Conservation (phyloP, 2,797 vertebrate genomes). For the Gambusia yucatana region DNA sequence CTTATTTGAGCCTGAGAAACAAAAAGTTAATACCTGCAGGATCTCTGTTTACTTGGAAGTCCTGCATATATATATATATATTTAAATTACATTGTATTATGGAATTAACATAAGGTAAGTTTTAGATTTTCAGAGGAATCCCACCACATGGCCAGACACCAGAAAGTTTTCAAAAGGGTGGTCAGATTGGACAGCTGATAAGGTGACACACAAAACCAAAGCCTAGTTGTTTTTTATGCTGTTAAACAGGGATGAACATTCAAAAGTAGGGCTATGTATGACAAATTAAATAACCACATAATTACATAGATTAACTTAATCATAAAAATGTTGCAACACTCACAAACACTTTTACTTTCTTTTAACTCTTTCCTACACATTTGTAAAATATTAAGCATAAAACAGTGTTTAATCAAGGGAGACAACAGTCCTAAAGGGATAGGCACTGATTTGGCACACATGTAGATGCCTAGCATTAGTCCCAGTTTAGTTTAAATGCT, state of each 20-base stretch:
- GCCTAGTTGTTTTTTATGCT: background rate
- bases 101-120: background rate
- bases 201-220: background rate
- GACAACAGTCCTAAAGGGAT: background rate
- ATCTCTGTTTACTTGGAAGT: background rate
- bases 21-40: background rate
- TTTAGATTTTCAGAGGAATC: background rate
- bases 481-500: background rate
- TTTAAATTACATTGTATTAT: background rate
- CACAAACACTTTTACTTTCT: background rate
- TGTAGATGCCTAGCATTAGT: background rate
- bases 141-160: background rate
- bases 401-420: background rate
- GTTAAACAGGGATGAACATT: background rate
- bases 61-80: background rate
- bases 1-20: background rate
- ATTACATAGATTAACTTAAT: background rate
- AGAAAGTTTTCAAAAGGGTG: background rate
- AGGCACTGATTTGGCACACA: background rate
- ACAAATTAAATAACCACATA: background rate
- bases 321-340: background rate
- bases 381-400: background rate
- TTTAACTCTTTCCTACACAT: background rate
- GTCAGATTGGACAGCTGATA: background rate
- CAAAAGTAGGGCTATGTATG: background rate